phyloP scores from a whole-genome alignment of 2,113 vertebrate species.

The Capricornis sumatraensis region DNA sequence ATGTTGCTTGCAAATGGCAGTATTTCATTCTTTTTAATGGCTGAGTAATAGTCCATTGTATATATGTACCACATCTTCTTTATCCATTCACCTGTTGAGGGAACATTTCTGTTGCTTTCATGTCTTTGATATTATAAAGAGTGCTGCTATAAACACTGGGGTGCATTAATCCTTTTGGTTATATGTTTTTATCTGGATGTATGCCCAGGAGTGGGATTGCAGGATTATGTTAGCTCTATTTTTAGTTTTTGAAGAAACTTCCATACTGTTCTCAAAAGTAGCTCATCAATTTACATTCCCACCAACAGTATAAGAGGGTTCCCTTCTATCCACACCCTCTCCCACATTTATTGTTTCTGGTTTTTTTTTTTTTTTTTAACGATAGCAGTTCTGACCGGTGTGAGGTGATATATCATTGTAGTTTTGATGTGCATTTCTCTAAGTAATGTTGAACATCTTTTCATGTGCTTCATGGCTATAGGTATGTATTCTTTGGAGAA shows the following conservation, averaged over 20 bases:
- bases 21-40: background rate
- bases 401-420: background rate
- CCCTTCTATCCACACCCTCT: background rate
- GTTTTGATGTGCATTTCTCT: background rate
- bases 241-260: background rate
- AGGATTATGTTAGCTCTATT: background rate
- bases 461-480: background rate
- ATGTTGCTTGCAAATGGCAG: background rate
- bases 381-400: background rate
- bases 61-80: background rate
- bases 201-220: background rate
- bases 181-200: background rate
- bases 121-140: background rate
- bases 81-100: background rate
- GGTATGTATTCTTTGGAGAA: background rate
- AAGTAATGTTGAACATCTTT: background rate
- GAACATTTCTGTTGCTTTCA: background rate
- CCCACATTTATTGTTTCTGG: background rate
- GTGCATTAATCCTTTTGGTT: background rate
- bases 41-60: background rate
- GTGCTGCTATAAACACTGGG: background rate
- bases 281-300: background rate
- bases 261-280: background rate
- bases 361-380: background rate
- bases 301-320: background rate